A percentile compares a stretch with the other conserved stretches of the same genome.
Conservation (phyloP, 2,888 invertebrate genomes). For the Embidobia sp. region DNA sequence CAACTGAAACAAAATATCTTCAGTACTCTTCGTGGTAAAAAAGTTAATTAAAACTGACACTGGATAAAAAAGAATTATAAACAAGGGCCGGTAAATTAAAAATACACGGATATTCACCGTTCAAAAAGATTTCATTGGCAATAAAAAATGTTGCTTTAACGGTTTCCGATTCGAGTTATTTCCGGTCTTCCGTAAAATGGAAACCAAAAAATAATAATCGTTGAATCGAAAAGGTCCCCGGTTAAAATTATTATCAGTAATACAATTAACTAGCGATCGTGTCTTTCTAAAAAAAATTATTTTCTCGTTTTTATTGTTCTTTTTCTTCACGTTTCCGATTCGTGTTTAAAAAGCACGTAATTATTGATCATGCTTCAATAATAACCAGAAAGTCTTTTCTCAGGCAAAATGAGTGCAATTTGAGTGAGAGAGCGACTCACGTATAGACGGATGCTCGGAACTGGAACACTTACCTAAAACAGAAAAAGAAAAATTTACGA, state of each 20-base stretch:
- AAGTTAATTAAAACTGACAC: too few species aligned
- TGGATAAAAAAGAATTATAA: too few species aligned
- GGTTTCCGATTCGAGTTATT: conserved; percentile 3
- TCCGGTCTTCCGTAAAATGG: not conserved
- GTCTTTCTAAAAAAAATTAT: conserved; percentile 7
- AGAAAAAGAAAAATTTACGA: conserved; percentile 26
- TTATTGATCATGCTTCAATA: conserved; percentile 7
- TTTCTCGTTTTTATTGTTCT: not conserved
- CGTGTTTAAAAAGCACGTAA: conserved; percentile 1
- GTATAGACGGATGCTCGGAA: not conserved
- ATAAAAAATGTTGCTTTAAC: conserved; percentile 1
- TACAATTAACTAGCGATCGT: too few species aligned
- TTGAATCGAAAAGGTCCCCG: too few species aligned
- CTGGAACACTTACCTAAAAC: conserved; percentile 35
- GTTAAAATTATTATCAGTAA: too few species aligned
- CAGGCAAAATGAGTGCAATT: not conserved
- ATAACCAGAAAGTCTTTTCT: conserved; percentile 10
- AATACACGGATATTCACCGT: not conserved
- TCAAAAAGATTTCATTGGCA: not conserved
- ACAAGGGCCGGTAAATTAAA: too few species aligned
- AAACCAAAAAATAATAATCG: too few species aligned
- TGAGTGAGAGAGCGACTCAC: not conserved
- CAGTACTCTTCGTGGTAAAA: too few species aligned
- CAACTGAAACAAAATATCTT: too few species aligned
- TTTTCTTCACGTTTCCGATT: conserved; percentile 10